A percentile compares a stretch with the other conserved stretches of the same genome.
These are phyloP conservation scores for Monopis laevigella DNA, from an alignment of 2,888 invertebrate species.

Conservation along the genomic window DNA sequence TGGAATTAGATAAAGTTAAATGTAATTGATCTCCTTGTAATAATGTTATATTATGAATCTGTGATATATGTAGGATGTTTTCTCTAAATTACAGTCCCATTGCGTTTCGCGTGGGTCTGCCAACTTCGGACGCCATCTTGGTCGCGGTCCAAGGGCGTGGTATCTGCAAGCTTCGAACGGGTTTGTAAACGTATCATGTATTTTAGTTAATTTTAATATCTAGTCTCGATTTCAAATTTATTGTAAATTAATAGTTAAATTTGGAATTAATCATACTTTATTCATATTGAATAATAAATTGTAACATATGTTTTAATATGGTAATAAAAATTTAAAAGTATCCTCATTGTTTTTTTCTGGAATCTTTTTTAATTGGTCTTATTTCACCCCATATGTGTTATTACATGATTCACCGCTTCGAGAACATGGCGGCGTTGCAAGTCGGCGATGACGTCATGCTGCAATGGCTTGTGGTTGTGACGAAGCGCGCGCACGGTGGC, in stretches of 20 bases:
- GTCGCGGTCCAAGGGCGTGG: slow-evolving; percentile 64
- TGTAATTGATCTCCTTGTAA: slow-evolving; percentile 38
- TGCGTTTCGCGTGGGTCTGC: slow-evolving; percentile 67
- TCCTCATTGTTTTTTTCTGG: slow-evolving; percentile 28
- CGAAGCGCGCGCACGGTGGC: slow-evolving; percentile 7
- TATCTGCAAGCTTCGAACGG: slow-evolving; percentile 68
- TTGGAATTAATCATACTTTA: slow-evolving; percentile 37
- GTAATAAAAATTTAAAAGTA: slow-evolving; percentile 36
- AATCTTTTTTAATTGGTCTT: slow-evolving; percentile 30
- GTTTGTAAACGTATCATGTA: slow-evolving; percentile 69
- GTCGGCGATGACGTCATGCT: slow-evolving; percentile 6
- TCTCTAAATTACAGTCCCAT: slow-evolving; percentile 67
- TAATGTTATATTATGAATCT: slow-evolving; percentile 47
- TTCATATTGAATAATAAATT: slow-evolving; percentile 65
- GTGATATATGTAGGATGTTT: slow-evolving; percentile 64
- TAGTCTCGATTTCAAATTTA: slow-evolving; percentile 6
- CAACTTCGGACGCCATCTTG: slow-evolving; percentile 46
- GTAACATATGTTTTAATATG: slow-evolving; percentile 66
- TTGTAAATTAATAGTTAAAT: slow-evolving; percentile 1
- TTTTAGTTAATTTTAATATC: slow-evolving; percentile 31
- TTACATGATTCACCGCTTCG: slow-evolving; percentile 55
- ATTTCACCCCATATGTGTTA: slow-evolving; percentile 61
- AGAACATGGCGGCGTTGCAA: slow-evolving; percentile 6
- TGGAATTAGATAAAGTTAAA: slow-evolving; percentile 69
- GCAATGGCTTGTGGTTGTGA: neutral